phyloP scores from a whole-genome alignment of 2,888 invertebrate species.

The Fabriciana adippe region DNA sequence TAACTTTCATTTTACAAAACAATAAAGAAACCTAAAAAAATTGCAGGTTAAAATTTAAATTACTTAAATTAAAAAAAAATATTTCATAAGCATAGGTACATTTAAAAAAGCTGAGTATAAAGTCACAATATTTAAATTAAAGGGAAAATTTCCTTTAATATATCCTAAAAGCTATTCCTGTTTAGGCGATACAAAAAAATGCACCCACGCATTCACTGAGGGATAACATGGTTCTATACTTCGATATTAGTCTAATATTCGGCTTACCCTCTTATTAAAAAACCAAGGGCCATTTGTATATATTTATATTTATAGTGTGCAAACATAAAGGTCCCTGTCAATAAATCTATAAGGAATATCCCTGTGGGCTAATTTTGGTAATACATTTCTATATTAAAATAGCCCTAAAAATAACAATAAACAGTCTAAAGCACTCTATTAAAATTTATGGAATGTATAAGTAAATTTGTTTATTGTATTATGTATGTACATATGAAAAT shows the following conservation, averaged over 20 bases:
- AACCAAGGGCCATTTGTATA: slow-evolving; percentile 79
- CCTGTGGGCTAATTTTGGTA: slow-evolving; percentile 76
- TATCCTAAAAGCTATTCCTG: slow-evolving; percentile 18
- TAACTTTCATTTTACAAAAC: too few species aligned
- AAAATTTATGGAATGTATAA: not conserved
- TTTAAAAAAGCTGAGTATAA: not conserved
- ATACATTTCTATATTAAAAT: slow-evolving; percentile 57
- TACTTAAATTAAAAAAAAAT: too few species aligned
- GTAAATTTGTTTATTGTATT: not conserved
- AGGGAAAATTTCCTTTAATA: too few species aligned
- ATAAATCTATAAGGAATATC: slow-evolving; percentile 55
- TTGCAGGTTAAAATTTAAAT: too few species aligned
- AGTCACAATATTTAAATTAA: too few species aligned
- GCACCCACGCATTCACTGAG: slow-evolving; percentile 55
- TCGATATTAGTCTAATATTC: slow-evolving; percentile 79
- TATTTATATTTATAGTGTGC: slow-evolving; percentile 63
- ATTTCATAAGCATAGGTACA: not conserved
- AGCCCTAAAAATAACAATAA: slow-evolving; percentile 25
- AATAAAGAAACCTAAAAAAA: too few species aligned
- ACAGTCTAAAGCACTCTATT: not conserved
- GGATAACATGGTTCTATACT: slow-evolving; percentile 80
- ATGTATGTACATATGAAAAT: not conserved
- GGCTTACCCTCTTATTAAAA: slow-evolving; percentile 80
- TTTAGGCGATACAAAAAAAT: slow-evolving; percentile 58
- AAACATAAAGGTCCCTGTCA: slow-evolving; percentile 64